Evolutionary conservation across 2,888 invertebrate species (phyloP), one percentile per base, ranked within the genome.

Genomic region (Chelonus formosanus): DNA sequence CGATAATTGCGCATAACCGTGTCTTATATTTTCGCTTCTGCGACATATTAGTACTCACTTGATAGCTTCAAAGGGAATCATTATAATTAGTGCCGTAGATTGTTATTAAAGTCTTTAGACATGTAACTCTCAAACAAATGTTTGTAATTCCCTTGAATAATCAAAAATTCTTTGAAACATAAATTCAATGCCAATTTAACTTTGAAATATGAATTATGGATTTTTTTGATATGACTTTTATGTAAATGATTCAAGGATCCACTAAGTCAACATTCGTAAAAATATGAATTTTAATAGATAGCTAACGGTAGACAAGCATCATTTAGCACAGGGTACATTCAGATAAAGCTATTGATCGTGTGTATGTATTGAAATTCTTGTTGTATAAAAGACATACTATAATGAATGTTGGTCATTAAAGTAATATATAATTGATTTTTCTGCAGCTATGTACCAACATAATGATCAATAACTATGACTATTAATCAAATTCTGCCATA

Each of bases 281-380:
- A 20, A 2, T 20, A 20, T 20, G 20, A 20, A 20, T 20, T 20
- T n/a, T 48, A 7, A 31, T 50, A 52, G 40, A 20, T 5, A 50
- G 20, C 7, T 5, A 31, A 48, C 31, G 48, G 31, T 10, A 48
- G 31, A 31, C 48, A 60, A 44, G 67, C 66, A 63, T 55, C 57
- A 63, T 67, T 64, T 59, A 65, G 67, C 67, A 66, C 69, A 50
- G 68, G 67, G 70, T 64, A 67, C 64, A 57, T 48, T 56, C 54
- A 50, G 56, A 63, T 67, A 67, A 61, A 61, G 48, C 66, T 71
- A 72, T 72, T 70, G 72, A 72, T 72, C 67, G 63, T 63, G n/a
- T 44, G 44, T 44, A 44, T n/a, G 5, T 44, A 44, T 44, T 44
- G 5, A 44, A 8, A 3, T 44, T 44, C 44, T 8, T 20, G 48